Conservation (phyloP, 1,140 invertebrate genomes). For the Heliothis virescens region DNA sequence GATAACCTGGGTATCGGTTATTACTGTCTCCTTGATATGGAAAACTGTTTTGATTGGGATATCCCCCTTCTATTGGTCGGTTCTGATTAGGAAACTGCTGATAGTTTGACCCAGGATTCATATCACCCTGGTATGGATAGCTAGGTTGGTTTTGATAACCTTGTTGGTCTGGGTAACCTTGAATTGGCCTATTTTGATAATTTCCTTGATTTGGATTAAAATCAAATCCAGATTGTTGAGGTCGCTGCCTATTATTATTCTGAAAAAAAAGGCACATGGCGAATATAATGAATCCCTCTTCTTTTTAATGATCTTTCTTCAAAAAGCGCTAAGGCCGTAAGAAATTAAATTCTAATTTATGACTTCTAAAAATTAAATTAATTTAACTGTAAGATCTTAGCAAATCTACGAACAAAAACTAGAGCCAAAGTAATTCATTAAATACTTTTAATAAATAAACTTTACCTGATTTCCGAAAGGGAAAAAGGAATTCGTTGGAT, state of each 20-base stretch:
- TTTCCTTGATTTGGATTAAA: conserved; percentile 6
- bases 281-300: too few relatives aligned
- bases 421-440: conserved; percentile 21
- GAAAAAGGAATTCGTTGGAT: conserved; percentile 40
- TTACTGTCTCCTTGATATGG: conserved; percentile 18
- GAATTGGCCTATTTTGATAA: conserved; percentile 7
- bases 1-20: conserved; percentile 19
- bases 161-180: not conserved
- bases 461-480: conserved; percentile 44
- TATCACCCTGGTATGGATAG: conserved; percentile 22
- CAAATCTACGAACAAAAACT: not conserved
- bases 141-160: conserved; percentile 2
- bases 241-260: conserved; percentile 14
- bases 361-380: too few relatives aligned
- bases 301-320: too few relatives aligned
- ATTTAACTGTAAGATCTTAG: too few relatives aligned
- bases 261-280: not conserved
- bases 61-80: not conserved
- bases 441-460: conserved; percentile 33
- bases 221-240: not conserved
- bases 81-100: conserved; percentile 20
- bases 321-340: too few relatives aligned
- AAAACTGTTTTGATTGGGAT: not conserved
- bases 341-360: too few relatives aligned
- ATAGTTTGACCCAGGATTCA: conserved; percentile 28